Percentiles rank a stretch among this genome's conserved stretches.
Conservation (phyloP, 2,113 vertebrate species). For the Sminthopsis crassicaudata region DNA sequence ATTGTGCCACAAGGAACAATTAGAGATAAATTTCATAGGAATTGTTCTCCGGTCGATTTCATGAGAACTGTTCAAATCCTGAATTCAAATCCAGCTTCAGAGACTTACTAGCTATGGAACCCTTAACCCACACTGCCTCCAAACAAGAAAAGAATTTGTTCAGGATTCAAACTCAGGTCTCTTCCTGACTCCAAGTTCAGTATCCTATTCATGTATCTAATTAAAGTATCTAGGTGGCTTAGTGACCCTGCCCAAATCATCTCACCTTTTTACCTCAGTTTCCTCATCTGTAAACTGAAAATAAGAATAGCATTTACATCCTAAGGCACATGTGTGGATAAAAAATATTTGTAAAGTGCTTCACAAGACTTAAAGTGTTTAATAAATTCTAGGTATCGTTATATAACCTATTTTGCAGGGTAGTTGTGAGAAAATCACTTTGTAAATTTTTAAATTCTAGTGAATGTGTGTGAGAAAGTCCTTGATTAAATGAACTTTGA, state of each 20-base stretch:
- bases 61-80: background rate
- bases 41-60: background rate
- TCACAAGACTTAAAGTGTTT: background rate
- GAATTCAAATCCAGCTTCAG: background rate
- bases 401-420: background rate
- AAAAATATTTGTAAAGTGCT: background rate
- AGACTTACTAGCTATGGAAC: background rate
- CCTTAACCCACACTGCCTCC: too few relatives aligned
- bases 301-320: background rate
- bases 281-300: background rate
- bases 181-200: background rate
- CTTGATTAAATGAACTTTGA: slow-evolving; percentile 1
- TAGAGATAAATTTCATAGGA: background rate
- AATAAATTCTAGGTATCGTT: background rate
- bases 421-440: background rate
- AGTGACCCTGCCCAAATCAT: background rate
- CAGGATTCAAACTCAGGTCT: background rate
- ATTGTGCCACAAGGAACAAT: background rate
- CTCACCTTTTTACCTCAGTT: background rate
- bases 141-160: background rate
- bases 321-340: background rate
- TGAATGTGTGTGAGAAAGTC: background rate
- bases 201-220: background rate
- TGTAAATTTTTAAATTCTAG: background rate
- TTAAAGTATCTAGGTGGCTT: background rate